Evolutionary conservation across 1,140 invertebrate genomes (phyloP).

Genomic region (Ceratina japonica): DNA sequence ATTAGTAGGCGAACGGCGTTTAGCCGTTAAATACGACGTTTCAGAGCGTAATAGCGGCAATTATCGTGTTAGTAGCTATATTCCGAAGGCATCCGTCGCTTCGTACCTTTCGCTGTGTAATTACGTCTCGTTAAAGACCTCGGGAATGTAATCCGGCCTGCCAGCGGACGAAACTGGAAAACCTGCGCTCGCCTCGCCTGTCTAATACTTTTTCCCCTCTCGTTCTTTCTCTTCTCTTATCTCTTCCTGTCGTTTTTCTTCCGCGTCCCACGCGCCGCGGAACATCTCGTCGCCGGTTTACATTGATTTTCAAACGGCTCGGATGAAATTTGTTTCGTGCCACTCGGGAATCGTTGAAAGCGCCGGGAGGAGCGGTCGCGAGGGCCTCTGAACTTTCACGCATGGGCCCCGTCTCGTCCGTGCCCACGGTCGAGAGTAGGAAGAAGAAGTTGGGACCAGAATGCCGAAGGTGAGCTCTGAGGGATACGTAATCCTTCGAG

Average conservation of each 20-base stretch:
- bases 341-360: too few species aligned
- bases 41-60: constrained; percentile 69
- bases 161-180: constrained; percentile 64
- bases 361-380: too few species aligned
- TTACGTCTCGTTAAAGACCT: constrained; percentile 73
- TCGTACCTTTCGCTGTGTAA: constrained; percentile 72
- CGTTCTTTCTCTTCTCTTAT: constrained; percentile 7
- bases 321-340: too few species aligned
- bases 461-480: constrained; percentile 52
- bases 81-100: constrained; percentile 70
- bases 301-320: too few species aligned
- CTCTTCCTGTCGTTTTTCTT: not conserved
- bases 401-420: not conserved
- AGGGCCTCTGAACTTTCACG: constrained; percentile 31
- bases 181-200: constrained; percentile 56
- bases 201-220: constrained; percentile 47
- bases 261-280: not conserved
- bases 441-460: constrained; percentile 34
- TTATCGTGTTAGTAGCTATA: constrained; percentile 74
- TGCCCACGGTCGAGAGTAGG: constrained; percentile 31
- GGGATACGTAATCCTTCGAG: constrained; percentile 66
- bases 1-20: constrained; percentile 68
- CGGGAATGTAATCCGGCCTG: constrained; percentile 64
- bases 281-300: not conserved
- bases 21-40: constrained; percentile 70